Evolutionary conservation across 2,888 invertebrate species (phyloP), one percentile per base, ranked within the genome.

Genomic region (Nebria brevicollis): DNA sequence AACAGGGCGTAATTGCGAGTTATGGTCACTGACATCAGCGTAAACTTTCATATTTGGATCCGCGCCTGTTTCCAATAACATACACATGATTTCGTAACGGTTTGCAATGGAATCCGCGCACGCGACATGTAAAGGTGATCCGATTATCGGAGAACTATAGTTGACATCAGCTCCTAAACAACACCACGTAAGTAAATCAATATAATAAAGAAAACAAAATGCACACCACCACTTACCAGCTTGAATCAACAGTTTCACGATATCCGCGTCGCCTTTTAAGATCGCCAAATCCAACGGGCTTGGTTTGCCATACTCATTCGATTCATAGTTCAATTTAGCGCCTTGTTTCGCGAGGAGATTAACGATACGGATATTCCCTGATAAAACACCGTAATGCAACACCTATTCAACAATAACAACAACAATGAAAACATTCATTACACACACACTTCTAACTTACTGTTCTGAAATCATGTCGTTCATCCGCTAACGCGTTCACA

Each of bases 221-320:
- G 13, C 13, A n/a, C 13, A 68, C 20, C 20, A 20, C 7, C 1
- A 68, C 11, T 70, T 87, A 94, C 95, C 95, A 86, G 93, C 93
- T 85, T 90, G 88, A 11, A 95, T 89, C n/a, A 95, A 91, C 89
- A 94, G 90, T 83, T 92, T 91, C 8, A 95, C 92, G 87, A 95
- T 92, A 4, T 91, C 89, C 0, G 94, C 93, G 85, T 96, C 95
- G 13, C 95, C 96, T 88, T 95, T 94, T 80, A 97, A 88, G 77
- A 97, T 95, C 0, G 97, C 96, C 83, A 97, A 91, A 88, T 97
- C 97, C 70, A 98, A 89, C 0, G 97, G 95, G 77, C 95, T 94
- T 2, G 90, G 89, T 90, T 91, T 88, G 81, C 92, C 93, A 65
- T 93, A 87, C 82, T 94, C 93, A 0, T 90, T 91, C 68, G 90